These are phyloP conservation scores for Lineus longissimus DNA, from an alignment of 1,140 invertebrate species.

Conservation along the genomic window DNA sequence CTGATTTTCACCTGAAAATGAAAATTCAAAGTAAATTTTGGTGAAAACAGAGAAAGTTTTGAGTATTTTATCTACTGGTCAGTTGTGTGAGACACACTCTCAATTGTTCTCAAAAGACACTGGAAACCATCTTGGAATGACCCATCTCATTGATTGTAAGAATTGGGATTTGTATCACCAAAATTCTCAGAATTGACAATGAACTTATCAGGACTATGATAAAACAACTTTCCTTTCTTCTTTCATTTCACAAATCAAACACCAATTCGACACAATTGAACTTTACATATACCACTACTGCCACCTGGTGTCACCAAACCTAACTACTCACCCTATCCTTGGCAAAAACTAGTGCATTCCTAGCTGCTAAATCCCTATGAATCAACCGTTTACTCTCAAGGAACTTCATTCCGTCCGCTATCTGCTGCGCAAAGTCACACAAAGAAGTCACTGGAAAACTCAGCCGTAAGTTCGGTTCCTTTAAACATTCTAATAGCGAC, in stretches of 20 bases:
- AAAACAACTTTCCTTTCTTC: too few relatives aligned
- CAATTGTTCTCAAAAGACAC: too few relatives aligned
- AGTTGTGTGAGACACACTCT: too few relatives aligned
- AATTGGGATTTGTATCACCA: too few relatives aligned
- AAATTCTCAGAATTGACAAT: too few relatives aligned
- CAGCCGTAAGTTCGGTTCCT: constrained; percentile 79
- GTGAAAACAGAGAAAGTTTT: too few relatives aligned
- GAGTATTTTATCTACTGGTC: too few relatives aligned
- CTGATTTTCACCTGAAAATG: constrained; percentile 80
- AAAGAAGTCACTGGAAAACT: constrained; percentile 75
- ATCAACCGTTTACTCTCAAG: constrained; percentile 89
- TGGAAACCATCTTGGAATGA: too few relatives aligned
- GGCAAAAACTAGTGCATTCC: constrained; percentile 93
- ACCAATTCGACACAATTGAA: too few relatives aligned
- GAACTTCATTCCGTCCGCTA: constrained; percentile 95
- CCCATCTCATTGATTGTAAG: too few relatives aligned
- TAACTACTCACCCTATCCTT: constrained; percentile 71
- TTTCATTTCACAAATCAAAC: too few relatives aligned
- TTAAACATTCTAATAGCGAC: constrained; percentile 91
- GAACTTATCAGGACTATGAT: too few relatives aligned
- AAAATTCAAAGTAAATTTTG: constrained; percentile 15
- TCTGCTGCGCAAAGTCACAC: constrained; percentile 84
- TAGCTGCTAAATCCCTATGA: constrained; percentile 88
- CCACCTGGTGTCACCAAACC: background rate
- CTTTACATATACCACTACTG: background rate